Base-by-base conservation (phyloP, 1,140 invertebrate genomes). In the Notospermus geniculatus region DNA sequence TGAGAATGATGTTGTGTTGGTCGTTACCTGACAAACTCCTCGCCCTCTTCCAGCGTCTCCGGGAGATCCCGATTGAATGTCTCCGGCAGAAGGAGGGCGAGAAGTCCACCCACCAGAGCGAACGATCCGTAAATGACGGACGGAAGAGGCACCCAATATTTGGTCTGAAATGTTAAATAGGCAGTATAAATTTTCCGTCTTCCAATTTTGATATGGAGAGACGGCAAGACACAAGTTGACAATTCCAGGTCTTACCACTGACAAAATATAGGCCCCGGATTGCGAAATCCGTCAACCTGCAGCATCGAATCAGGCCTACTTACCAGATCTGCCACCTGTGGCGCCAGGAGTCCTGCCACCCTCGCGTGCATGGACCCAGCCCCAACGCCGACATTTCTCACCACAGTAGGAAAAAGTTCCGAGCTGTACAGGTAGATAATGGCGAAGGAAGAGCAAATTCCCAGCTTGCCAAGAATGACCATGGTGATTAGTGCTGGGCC, bases 401-500 rank as follows among this genome's bases (percentile, higher is more conserved):
- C 71, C 76, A 88, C 87, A 80, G 85, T 88, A 80, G 65, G 87
- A 83, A 52, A 89, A 28, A 86, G 74, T 81, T 94, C 91, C 0
- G 91, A 91, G 0, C 91, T 91, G 72, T 92, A 93, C 68, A 92
- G 91, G 67, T 91, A 93, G 57, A 91, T 87, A 30, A 93, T 89
- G 22, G 90, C 90, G 69, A 91, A 92, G 1, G 89, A 88, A 0
- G 88, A 89, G 86, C 80, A 87, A 84, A 55, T 88, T 25, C 86
- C 84, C 68, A 87, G 85, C 80, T 91, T 91, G 13, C 90, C 90
- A 13, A 86, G 70, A 62, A 91, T 82, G 72, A 87, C 93, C 19
- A 28, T 22, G 15, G 54, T 56, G 22, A 56, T 17, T 28, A 56
- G 27, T n/a, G 29, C 22, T 23, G 54, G 54, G 15, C 11, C n/a